These are phyloP conservation scores for Pyrocoelia pectoralis DNA, from an alignment of 2,888 invertebrate genomes.

Conservation along the genomic window DNA sequence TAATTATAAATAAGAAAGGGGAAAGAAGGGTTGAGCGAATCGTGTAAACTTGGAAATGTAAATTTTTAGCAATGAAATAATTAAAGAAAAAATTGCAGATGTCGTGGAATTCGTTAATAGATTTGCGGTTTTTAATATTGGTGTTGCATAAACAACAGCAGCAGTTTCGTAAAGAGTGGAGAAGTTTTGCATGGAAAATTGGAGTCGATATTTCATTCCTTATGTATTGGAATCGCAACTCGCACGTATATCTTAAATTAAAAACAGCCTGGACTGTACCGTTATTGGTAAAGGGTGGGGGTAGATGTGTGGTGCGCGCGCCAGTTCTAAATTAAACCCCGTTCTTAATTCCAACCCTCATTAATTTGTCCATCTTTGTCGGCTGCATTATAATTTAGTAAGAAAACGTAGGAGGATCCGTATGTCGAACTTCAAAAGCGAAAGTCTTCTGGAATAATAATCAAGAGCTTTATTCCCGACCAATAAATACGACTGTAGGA, in stretches of 20 bases:
- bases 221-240: constrained; percentile 44
- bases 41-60: background rate
- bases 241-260: constrained; percentile 52
- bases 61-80: background rate
- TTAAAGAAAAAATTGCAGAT: background rate
- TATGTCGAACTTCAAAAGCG: constrained; percentile 50
- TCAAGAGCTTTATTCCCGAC: constrained; percentile 57
- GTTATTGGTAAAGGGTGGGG: constrained; percentile 45
- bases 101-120: constrained; percentile 8
- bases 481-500: constrained; percentile 59
- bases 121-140: constrained; percentile 31
- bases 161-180: constrained; percentile 40
- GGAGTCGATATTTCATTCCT: constrained; percentile 46
- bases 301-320: constrained; percentile 50
- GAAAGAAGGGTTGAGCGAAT: background rate
- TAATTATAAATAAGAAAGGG: background rate
- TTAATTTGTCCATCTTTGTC: constrained; percentile 48
- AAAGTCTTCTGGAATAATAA: constrained; percentile 58
- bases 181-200: constrained; percentile 44
- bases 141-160: constrained; percentile 39
- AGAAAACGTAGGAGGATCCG: constrained; percentile 39
- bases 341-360: constrained; percentile 54
- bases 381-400: constrained; percentile 31
- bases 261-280: constrained; percentile 51
- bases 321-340: constrained; percentile 53